Evolutionary conservation across 2,888 invertebrate species (phyloP), one percentile per base, ranked within the genome.

Genomic region (Dilophus febrilis): DNA sequence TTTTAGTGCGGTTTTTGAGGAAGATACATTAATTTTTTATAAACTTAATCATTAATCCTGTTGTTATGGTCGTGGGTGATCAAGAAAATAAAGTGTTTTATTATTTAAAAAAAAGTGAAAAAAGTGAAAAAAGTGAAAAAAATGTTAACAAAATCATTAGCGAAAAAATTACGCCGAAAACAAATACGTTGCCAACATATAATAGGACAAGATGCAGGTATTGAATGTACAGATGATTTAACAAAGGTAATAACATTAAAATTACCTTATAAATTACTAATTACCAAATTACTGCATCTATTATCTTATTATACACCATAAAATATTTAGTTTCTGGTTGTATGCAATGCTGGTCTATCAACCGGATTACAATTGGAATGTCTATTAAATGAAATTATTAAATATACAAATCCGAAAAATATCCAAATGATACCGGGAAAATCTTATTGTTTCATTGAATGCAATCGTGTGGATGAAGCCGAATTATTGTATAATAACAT

Each of bases 311-410:
- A n/a, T n/a, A n/a, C n/a, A n/a, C n/a, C n/a, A n/a, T n/a, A n/a
- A n/a, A n/a, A n/a, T n/a, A n/a, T n/a, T n/a, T n/a, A 53, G 53
- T 43, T 42, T 31, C 13, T 63, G 26, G 56, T 48, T 2, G 85
- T 92, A n/a, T 83, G 85, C 50, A 92, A 92, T 64, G 82, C 78
- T 19, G 92, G 92, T 2, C 70, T 90, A 43, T 81, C 79, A 3
- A 86, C 82, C 47, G 85, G 86, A 5, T 64, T 87, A 17, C 66
- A 71, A 5, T 74, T 79, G 54, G 74, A 77, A 51, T 55, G 63
- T 35, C 52, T 91, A 10, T 53, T 73, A 5, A 54, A 66, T 32
- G 55, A 71, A 5, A 70, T 75, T 39, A 52, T 60, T 4, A 52
- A 64, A 40, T 64, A 35, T 35, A 11, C 10, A 4, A 35, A n/a